Conservation (phyloP, 2,888 invertebrate species). For the Polyploca ridens region DNA sequence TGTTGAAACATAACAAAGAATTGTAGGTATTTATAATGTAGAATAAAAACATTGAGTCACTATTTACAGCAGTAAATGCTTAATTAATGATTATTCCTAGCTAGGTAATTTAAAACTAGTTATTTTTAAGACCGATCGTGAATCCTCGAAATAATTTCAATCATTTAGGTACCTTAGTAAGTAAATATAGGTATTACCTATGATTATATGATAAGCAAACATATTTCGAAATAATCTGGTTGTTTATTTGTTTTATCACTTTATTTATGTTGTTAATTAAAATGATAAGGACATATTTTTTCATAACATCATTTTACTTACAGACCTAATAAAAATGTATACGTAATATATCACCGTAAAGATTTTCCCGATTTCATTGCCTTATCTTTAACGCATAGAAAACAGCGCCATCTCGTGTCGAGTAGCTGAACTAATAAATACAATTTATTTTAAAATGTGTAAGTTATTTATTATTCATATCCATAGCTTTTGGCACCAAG, state of each 20-base stretch:
- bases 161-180: too few relatives aligned
- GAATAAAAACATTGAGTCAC: background rate
- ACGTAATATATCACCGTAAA: too few relatives aligned
- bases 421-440: conserved; percentile 41
- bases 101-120: background rate
- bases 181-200: too few relatives aligned
- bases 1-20: too few relatives aligned
- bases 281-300: too few relatives aligned
- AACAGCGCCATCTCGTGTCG: conserved; percentile 56
- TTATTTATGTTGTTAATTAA: conserved; percentile 4
- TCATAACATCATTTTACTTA: too few relatives aligned
- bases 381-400: background rate
- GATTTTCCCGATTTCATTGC: too few relatives aligned
- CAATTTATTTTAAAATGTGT: background rate
- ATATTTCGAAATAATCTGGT: too few relatives aligned
- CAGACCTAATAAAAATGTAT: too few relatives aligned
- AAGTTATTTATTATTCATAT: background rate
- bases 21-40: too few relatives aligned
- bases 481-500: background rate
- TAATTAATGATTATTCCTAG: background rate
- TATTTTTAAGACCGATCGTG: background rate
- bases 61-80: background rate
- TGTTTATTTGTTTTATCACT: background rate
- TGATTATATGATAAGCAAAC: too few relatives aligned
- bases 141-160: conserved; percentile 4